Percentiles rank a stretch among this genome's conserved stretches.
phyloP scores from a whole-genome alignment of 2,888 invertebrate genomes.

The Augiades crinisus region DNA sequence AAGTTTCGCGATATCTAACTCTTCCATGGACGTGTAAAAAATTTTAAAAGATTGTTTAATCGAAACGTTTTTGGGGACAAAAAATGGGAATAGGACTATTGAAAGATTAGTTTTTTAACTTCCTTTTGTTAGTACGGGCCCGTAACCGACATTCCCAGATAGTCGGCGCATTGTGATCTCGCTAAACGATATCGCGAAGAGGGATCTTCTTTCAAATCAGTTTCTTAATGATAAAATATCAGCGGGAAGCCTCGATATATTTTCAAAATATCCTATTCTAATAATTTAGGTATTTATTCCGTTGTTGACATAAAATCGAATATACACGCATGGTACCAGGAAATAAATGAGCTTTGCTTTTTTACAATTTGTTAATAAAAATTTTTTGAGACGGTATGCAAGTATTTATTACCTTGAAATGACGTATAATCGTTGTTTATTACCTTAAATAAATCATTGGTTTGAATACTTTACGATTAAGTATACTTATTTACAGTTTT shows the following conservation, averaged over 20 bases:
- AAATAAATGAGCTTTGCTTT: slow-evolving; percentile 25
- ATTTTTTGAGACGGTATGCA: slow-evolving; percentile 3
- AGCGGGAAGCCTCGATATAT: slow-evolving; percentile 71
- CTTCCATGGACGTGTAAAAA: slow-evolving; percentile 63
- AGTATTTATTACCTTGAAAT: neutral
- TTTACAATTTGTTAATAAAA: slow-evolving; percentile 19
- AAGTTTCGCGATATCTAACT: slow-evolving; percentile 72
- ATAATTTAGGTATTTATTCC: slow-evolving; percentile 51
- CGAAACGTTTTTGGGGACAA: slow-evolving; percentile 62
- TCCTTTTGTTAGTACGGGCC: slow-evolving; percentile 64
- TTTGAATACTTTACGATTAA: too few relatives aligned
- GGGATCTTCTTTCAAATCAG: slow-evolving; percentile 58
- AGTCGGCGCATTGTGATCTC: slow-evolving; percentile 62
- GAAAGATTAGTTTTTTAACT: slow-evolving; percentile 65
- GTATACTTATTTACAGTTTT: too few relatives aligned
- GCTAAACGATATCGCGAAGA: slow-evolving; percentile 65
- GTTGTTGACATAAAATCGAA: slow-evolving; percentile 42
- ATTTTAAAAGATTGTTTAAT: slow-evolving; percentile 68
- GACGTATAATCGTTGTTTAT: neutral
- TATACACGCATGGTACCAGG: slow-evolving; percentile 32
- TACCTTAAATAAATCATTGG: too few relatives aligned
- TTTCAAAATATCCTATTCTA: slow-evolving; percentile 69
- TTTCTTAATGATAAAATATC: slow-evolving; percentile 71
- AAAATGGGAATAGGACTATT: slow-evolving; percentile 64
- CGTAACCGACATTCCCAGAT: slow-evolving; percentile 80